Evolutionary conservation across 2,888 invertebrate species (phyloP), one percentile per base, ranked within the genome.

Genomic region (Dexiosoma caninum): DNA sequence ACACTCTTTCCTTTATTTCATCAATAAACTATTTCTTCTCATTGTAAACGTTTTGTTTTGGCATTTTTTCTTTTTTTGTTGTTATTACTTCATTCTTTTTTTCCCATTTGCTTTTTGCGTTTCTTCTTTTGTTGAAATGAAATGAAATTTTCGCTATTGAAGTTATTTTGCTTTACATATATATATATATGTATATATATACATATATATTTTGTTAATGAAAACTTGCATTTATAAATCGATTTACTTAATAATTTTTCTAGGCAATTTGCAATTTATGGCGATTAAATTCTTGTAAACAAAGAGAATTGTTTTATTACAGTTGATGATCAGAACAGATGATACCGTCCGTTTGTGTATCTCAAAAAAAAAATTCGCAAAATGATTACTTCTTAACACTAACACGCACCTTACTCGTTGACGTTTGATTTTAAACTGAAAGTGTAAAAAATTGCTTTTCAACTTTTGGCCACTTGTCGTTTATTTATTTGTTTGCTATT

Each of bases 381-480:
- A 44, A 14, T 51, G 9, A 40, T 19, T 16, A 21, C 40, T 9
- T 5, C 5, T 8, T 14, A 10, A 21, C 55, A 27, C 27, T 27
- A 27, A 3, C 16, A 74, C 81, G 69, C 70, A 81, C 81, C 81
- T 81, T 74, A 77, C 81, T 81, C 81, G 77, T 64, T 81, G 72
- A 74, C 64, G 81, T 74, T 77, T 64, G 44, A 53, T 81, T 74
- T 59, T 81, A 69, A 81, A 81, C 81, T 81, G 57, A 72, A 72
- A 66, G 19, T 46, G 35, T 67, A 51, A 37, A 46, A 16, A 6
- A 37, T 66, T 72, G 59, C 32, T 64, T 64, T 78, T 64, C 27
- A 59, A 51, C 23, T n/a, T n/a, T 69, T 37, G 27, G 71, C 71
- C 79, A 79, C 79, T 79, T 80, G 80, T 72, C 70, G 57, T 71